Evolutionary conservation across 2,888 invertebrate genomes (phyloP).

Genomic region (Tiliacea aurago): DNA sequence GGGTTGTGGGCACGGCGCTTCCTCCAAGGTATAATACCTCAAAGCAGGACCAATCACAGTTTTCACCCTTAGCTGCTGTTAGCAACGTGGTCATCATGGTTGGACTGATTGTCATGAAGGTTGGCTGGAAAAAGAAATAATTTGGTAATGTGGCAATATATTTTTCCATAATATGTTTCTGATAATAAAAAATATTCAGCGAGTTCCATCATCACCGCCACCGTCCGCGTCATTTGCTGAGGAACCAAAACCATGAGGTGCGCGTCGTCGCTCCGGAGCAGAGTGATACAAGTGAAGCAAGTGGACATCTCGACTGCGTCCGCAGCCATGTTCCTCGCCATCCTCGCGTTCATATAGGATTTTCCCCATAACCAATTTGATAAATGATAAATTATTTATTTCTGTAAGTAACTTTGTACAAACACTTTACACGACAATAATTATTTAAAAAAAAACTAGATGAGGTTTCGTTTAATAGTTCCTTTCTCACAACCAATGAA

Average conservation of each 20-base stretch:
- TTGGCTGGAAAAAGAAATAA: constrained; percentile 64
- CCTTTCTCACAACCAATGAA: too few relatives aligned
- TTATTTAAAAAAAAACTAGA: too few relatives aligned
- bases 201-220: background rate
- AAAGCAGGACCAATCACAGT: constrained; percentile 67
- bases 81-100: constrained; percentile 67
- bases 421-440: too few relatives aligned
- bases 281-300: background rate
- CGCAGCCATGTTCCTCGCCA: background rate
- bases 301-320: too few relatives aligned
- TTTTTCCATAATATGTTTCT: background rate
- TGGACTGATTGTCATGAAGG: constrained; percentile 64
- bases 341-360: background rate
- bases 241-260: background rate
- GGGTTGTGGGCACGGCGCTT: constrained; percentile 64
- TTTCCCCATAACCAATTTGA: too few relatives aligned
- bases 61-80: constrained; percentile 49
- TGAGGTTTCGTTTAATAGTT: too few relatives aligned
- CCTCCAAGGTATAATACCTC: constrained; percentile 67
- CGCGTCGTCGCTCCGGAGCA: background rate
- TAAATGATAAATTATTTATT: too few relatives aligned
- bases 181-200: background rate
- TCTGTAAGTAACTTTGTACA: too few relatives aligned
- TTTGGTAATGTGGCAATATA: background rate
- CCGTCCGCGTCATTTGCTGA: background rate